Evolutionary conservation across 2,888 invertebrate genomes (phyloP).

Genomic region (Aradus depressus): DNA sequence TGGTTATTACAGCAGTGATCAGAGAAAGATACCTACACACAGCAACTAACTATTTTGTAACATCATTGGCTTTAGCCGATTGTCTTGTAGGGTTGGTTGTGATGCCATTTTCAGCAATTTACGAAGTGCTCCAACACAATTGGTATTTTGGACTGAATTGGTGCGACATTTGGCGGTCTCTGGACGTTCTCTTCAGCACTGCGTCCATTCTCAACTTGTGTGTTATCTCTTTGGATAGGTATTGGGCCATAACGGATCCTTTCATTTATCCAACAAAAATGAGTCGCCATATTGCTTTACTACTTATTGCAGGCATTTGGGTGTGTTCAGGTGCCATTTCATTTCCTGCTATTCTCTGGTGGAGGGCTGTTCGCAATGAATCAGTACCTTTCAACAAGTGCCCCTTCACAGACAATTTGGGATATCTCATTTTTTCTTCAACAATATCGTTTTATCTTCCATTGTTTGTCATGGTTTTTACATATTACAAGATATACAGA

Average conservation of each 20-base stretch:
- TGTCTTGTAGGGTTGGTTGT: slow-evolving; percentile 92
- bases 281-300: slow-evolving; percentile 74
- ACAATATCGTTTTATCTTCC: slow-evolving; percentile 97
- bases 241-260: slow-evolving; percentile 98
- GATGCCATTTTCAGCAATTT: slow-evolving; percentile 92
- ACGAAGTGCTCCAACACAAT: slow-evolving; percentile 77
- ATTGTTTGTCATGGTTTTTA: slow-evolving; percentile 93
- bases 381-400: slow-evolving; percentile 76
- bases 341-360: slow-evolving; percentile 95
- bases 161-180: slow-evolving; percentile 95
- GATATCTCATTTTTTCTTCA: slow-evolving; percentile 93
- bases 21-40: slow-evolving; percentile 89
- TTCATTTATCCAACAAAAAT: slow-evolving; percentile 93
- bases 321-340: slow-evolving; percentile 92
- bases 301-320: slow-evolving; percentile 90
- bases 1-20: slow-evolving; percentile 88
- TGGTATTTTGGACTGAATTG: slow-evolving; percentile 93
- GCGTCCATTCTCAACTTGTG: slow-evolving; percentile 95
- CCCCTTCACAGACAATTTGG: slow-evolving; percentile 91
- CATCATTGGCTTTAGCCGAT: slow-evolving; percentile 92
- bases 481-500: slow-evolving; percentile 89
- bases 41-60: slow-evolving; percentile 95
- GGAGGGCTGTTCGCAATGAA: slow-evolving; percentile 75
- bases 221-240: slow-evolving; percentile 90
- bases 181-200: slow-evolving; percentile 94